Evolutionary conservation across 2,113 vertebrate genomes (phyloP), one percentile per base, ranked within the genome.

Genomic region (Rousettus leschenaultii): DNA sequence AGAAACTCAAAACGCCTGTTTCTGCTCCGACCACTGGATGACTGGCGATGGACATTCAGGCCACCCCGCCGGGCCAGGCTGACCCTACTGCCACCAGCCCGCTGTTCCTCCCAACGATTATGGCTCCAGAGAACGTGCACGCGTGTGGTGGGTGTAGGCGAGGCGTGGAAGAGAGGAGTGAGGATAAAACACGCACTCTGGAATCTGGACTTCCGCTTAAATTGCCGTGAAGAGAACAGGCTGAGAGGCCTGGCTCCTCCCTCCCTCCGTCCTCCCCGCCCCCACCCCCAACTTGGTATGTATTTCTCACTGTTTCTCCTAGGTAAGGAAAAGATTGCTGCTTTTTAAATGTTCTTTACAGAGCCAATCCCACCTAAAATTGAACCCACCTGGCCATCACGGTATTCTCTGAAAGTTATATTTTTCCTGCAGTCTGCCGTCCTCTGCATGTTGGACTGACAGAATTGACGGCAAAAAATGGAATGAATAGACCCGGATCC

Each of bases 361-460:
- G 40, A 74, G 78, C 26, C 65, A 5, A 26, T 21, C 77, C 70
- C 53, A 35, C 59, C 53, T 48, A 35, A 79, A 48, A 53, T 0
- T 11, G 87, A 95, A 19, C 48, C 43, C 77, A 80, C 59, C 26
- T 3, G 45, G 13, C 48, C 55, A 33, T 45, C 26, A 61, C 19
- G 9, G 35, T 11, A 24, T 33, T 40, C 48, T 43, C 66, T 21
- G 33, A 22, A 24, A n/a, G 80, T 9, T 15, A 28, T 15, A 28
- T 19, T 10, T 38, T 61, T 16, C 40, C 22, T 5, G 15, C 0
- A 3, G 16, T 6, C 55, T 43, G 43, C 2, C 24, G 24, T 21
- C 0, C 21, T 38, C 28, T 3, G 33, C 1, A 4, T 0, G 3
- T 0, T 0, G 19, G n/a, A 13, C 8, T 1, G 73, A 40, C 6